Conservation (phyloP, 2,888 invertebrate genomes). For the Platycheirus rosarum region DNA sequence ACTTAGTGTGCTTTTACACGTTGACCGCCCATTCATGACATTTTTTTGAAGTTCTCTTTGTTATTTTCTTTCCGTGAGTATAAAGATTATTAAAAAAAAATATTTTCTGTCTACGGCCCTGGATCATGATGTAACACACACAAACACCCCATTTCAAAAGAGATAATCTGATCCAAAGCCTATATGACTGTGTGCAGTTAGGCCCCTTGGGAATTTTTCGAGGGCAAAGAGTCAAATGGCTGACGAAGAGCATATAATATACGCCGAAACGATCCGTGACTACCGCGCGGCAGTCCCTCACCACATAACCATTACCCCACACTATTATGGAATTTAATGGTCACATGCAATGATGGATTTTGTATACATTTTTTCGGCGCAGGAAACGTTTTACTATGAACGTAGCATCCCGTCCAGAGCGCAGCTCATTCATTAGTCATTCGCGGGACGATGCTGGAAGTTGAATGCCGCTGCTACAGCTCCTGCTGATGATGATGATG, state of each 20-base stretch:
- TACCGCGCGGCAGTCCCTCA: constrained; percentile 25
- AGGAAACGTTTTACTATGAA: constrained; percentile 47
- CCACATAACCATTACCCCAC: constrained; percentile 51
- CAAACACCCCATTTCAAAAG: background rate
- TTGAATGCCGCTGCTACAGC: too few relatives aligned
- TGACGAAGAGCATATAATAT: constrained; percentile 37
- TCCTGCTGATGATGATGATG: background rate
- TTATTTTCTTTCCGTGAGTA: too few relatives aligned
- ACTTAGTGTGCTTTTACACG: too few relatives aligned
- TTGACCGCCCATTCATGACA: too few relatives aligned
- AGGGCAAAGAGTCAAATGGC: constrained; percentile 66
- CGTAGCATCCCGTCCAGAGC: constrained; percentile 20
- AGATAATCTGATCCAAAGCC: constrained; percentile 27
- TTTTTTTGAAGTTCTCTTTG: too few relatives aligned
- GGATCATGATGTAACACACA: constrained; percentile 19
- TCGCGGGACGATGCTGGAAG: constrained; percentile 45
- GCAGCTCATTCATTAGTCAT: constrained; percentile 73
- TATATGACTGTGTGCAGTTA: background rate
- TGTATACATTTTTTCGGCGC: constrained; percentile 68
- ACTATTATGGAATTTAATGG: constrained; percentile 72
- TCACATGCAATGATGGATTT: constrained; percentile 69
- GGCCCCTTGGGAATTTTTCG: constrained; percentile 63
- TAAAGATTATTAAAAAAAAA: too few relatives aligned
- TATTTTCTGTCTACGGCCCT: constrained; percentile 12
- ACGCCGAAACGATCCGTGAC: constrained; percentile 16